Conservation (phyloP, 1,140 invertebrate genomes). For the Lasaia peninsularis region DNA sequence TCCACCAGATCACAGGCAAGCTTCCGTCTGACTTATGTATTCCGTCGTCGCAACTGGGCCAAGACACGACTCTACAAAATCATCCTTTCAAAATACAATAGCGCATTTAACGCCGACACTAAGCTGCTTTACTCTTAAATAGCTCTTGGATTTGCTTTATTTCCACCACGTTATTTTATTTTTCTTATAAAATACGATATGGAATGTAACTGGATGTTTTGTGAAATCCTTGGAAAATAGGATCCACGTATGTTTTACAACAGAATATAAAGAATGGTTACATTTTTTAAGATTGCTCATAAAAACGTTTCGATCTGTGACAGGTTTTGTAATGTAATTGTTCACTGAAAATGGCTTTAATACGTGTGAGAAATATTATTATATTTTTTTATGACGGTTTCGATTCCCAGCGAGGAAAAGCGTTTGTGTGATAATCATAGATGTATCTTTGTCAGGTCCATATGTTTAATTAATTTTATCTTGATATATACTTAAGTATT, state of each 20-base stretch:
- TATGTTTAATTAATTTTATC: too few relatives aligned
- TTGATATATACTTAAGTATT: too few relatives aligned
- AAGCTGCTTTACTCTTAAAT: neutral
- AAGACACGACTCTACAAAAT: neutral
- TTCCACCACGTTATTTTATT: neutral
- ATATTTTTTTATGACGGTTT: too few relatives aligned
- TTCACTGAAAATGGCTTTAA: too few relatives aligned
- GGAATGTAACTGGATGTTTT: neutral
- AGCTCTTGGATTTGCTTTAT: neutral
- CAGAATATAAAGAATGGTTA: too few relatives aligned
- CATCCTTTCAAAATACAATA: conserved; percentile 3
- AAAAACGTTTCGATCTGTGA: too few relatives aligned
- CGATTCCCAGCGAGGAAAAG: too few relatives aligned
- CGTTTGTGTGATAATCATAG: too few relatives aligned
- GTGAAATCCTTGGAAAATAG: conserved; percentile 29
- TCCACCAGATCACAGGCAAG: conserved; percentile 1
- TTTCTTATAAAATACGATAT: neutral
- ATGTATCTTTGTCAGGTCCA: too few relatives aligned
- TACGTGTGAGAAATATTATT: too few relatives aligned
- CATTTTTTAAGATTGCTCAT: neutral
- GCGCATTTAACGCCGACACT: neutral
- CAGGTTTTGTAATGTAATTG: too few relatives aligned
- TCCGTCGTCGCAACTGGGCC: neutral
- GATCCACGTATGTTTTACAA: conserved; percentile 24
- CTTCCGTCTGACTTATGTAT: neutral